These are phyloP conservation scores for Aradophagus sp. DNA, from an alignment of 1,140 invertebrate species.

Conservation along the genomic window DNA sequence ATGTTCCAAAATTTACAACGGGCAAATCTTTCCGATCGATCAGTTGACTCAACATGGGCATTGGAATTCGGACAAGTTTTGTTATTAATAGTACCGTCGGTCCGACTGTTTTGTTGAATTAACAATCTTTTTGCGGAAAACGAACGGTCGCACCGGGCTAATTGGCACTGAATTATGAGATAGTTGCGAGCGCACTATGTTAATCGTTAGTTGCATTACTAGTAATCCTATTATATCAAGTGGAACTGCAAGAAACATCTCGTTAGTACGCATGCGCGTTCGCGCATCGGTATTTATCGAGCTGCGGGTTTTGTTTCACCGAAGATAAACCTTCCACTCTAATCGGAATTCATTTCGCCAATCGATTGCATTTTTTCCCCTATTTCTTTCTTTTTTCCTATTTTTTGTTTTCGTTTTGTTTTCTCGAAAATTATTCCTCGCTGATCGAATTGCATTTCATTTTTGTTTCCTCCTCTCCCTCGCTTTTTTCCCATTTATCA, in stretches of 20 bases:
- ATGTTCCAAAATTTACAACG: no score
- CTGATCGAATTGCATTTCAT: no score
- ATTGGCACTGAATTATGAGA: conserved; percentile 44
- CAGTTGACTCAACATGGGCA: conserved; percentile 7
- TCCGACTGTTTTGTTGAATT: conserved; percentile 31
- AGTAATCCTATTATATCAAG: conserved; percentile 44
- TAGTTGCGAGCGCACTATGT: conserved; percentile 36
- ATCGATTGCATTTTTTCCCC: conserved; percentile 7
- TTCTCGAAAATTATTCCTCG: conserved; percentile 6
- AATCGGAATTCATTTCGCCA: conserved; percentile 17
- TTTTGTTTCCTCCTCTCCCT: no score
- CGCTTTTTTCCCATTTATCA: no score
- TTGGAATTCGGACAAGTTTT: conserved; percentile 8
- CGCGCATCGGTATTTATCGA: conserved; percentile 22
- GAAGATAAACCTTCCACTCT: conserved; percentile 20
- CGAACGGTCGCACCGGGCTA: conserved; percentile 6
- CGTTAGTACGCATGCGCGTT: conserved; percentile 33
- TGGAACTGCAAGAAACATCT: conserved; percentile 36
- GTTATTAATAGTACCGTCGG: conserved; percentile 31
- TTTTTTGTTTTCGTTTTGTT: no score
- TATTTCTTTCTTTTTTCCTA: no score
- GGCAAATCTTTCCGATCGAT: no score
- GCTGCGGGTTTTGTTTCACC: conserved; percentile 9
- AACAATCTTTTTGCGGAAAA: conserved; percentile 44
- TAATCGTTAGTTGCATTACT: conserved; percentile 45